Base-by-base conservation (phyloP, 2,888 invertebrate species). In the Acanthosepion lycidas region DNA sequence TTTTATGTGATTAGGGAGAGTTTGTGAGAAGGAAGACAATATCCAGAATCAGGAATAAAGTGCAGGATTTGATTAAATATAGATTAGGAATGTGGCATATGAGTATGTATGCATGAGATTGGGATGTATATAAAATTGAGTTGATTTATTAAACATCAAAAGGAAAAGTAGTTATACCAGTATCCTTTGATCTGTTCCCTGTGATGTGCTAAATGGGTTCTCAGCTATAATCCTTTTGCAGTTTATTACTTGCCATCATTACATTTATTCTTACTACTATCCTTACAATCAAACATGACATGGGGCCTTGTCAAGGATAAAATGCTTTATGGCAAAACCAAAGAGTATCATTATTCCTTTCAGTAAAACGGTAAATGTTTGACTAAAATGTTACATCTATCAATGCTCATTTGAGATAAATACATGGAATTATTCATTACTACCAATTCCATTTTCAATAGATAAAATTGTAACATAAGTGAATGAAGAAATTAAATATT, bases 101-200 rank as follows among this genome's bases (percentile, higher is more conserved):
- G 33, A 78, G 78, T 2, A 9, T 78, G 78, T 78, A 33, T n/a
- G 78, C 78, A n/a, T 78, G 78, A 78, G 78, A 78, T 78, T 78
- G n/a, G 78, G 78, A 33, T 78, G 18, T 15, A 78, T 15, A 33
- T 5, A 78, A 78, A 78, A 78, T n/a, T 78, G 78, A 78, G 33
- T 78, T 78, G 78, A 33, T 78, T 78, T n/a, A n/a, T n/a, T 78
- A 33, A 78, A 78, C 78, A 78, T 78, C 78, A n/a, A 78, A 78
- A 78, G 78, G 78, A n/a, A 78, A 78, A 78, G 78, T 9, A 33
- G 78, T 33, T 78, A 20, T 18, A 78, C n/a, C 78, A 78, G 15
- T 78, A n/a, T 78, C 15, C 78, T 78, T 78, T 78, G 78, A 78
- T 78, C 78, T 78, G 78, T n/a, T 78, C 78, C n/a, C n/a, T 78